Evolutionary conservation across 2,888 invertebrate genomes (phyloP), one percentile per base, ranked within the genome.

Genomic region (Dryobota labecula): DNA sequence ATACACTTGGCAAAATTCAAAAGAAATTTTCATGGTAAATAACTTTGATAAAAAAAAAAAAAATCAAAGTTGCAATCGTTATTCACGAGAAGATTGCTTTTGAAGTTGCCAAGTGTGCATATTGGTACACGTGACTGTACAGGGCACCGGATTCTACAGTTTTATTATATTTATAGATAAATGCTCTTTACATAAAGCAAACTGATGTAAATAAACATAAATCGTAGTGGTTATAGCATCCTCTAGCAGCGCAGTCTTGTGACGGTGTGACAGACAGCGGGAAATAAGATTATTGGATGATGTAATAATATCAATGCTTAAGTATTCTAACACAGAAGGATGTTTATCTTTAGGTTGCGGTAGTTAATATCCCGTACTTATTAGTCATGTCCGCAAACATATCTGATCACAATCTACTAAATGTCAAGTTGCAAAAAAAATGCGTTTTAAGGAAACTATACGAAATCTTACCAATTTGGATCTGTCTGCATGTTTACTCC

Each of bases 311-410:
- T 6, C 20, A 41, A 43, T 33, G 6, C 4, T 27, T 53, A 38
- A 20, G 3, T 43, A 53, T 57, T 57, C 36, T 24, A 53, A 38
- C 1, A 5, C 49, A 54, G 7, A 56, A 72, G 78, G 82, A 77
- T 63, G 15, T 64, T 51, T 24, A 63, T 30, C 71, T 47, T 66
- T 56, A 38, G 6, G 2, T 33, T 27, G 41, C 43, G 49, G 36
- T 62, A 36, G 20, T 47, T 54, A 15, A 79, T 72, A 76, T 82
- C 85, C 85, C n/a, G 61, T 45, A 49, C 2, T 27, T 54, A 20
- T 82, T 70, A 76, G 73, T 84, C 75, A 83, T 76, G 60, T 82
- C 79, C 83, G 73, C 9, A 20, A 36, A 76, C 49, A 49, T 3
- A 1, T 13, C 15, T 0, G 47, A 36, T 51, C 56, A 13, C 51